Percentiles rank a stretch among this genome's conserved stretches.
Evolutionary conservation across 2,113 vertebrate genomes (phyloP).

Genomic region (Python bivittatus): DNA sequence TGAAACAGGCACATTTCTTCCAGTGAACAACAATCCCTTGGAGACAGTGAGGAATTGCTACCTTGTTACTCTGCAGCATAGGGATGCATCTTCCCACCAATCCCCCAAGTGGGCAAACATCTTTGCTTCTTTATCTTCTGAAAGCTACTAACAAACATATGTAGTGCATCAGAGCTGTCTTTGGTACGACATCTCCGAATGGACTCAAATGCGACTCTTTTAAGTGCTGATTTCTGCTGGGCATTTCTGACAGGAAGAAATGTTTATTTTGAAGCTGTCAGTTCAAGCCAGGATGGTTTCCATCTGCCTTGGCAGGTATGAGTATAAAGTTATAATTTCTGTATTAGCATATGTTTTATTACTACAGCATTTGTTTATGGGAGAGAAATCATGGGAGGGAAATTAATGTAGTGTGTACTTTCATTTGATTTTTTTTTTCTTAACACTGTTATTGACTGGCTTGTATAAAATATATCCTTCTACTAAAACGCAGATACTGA

Average conservation of each 20-base stretch:
- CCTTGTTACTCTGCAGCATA: too few relatives aligned
- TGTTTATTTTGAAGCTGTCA: not conserved
- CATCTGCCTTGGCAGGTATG: constrained; percentile 25
- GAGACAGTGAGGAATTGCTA: too few relatives aligned
- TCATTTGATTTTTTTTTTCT: not conserved
- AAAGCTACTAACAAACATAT: not conserved
- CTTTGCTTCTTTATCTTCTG: too few relatives aligned
- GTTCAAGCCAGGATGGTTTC: not conserved
- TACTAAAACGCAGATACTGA: constrained; percentile 4
- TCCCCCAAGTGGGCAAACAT: too few relatives aligned
- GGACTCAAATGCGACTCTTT: not conserved
- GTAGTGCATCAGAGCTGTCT: not conserved
- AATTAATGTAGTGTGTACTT: constrained; percentile 15
- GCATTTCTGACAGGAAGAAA: not conserved
- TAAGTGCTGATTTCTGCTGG: not conserved
- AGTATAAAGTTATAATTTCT: constrained; percentile 21
- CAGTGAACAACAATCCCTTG: too few relatives aligned
- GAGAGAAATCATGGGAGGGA: constrained; percentile 4
- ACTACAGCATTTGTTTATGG: constrained; percentile 15
- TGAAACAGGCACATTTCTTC: too few relatives aligned
- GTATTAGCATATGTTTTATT: constrained; percentile 22
- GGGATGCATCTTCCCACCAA: too few relatives aligned
- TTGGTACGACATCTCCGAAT: not conserved
- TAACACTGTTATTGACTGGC: not conserved
- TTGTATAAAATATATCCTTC: not conserved